A percentile compares a stretch with the other conserved stretches of the same genome.
These are phyloP conservation scores for Aurelia aurita complex sp. Pacific DNA, from an alignment of 30 jellyfish, hydroid and myxozoan species.

Conservation along the genomic window DNA sequence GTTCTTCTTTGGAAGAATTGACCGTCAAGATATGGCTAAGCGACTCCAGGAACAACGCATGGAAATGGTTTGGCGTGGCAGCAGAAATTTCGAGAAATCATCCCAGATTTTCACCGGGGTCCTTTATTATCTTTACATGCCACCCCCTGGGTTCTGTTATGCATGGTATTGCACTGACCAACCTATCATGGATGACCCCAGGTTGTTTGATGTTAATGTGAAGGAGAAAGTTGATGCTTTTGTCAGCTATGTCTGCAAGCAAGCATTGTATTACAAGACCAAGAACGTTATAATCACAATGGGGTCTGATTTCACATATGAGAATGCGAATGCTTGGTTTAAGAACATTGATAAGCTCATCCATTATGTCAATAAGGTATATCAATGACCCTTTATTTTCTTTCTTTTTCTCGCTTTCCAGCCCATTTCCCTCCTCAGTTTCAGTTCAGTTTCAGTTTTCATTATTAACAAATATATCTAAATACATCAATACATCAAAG, in stretches of 20 bases:
- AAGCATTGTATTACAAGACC: constrained; percentile 89
- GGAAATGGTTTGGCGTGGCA: constrained; percentile 99
- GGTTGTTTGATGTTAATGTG: constrained; percentile 89
- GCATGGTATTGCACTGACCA: constrained; percentile 93
- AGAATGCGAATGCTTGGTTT: constrained; percentile 93
- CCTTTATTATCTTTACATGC: constrained; percentile 86
- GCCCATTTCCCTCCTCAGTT: too few relatives aligned
- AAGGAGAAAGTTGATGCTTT: constrained; percentile 90
- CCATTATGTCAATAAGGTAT: constrained; percentile 92
- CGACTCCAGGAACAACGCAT: constrained; percentile 86
- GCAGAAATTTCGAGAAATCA: constrained; percentile 74
- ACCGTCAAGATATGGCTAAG: constrained; percentile 85
- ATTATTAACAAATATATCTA: too few relatives aligned
- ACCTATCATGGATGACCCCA: constrained; percentile 93
- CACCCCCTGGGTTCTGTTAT: constrained; percentile 96
- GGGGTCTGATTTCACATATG: constrained; percentile 98
- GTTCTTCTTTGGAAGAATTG: constrained; percentile 95
- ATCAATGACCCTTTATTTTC: not conserved
- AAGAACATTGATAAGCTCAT: constrained; percentile 90
- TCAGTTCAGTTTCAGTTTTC: too few relatives aligned
- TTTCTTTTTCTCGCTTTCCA: too few relatives aligned
- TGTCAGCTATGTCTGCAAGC: constrained; percentile 92
- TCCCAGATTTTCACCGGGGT: constrained; percentile 98
- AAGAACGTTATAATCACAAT: constrained; percentile 80
- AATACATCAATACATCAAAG: too few relatives aligned